Evolutionary conservation across 2,113 vertebrate species (phyloP), one percentile per base, ranked within the genome.

Genomic region (Hystrix cristata): DNA sequence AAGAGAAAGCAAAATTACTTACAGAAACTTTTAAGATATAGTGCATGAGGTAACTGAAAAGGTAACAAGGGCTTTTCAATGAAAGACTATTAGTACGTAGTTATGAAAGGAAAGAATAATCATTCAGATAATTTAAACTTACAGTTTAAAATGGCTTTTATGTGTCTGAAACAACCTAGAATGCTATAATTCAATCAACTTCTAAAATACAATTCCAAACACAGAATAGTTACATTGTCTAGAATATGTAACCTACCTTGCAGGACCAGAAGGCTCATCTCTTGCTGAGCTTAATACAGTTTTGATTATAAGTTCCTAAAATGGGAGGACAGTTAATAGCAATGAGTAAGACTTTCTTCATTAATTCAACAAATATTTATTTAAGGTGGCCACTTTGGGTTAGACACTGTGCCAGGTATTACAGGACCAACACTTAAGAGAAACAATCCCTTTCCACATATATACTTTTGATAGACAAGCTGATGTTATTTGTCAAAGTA

Each of bases 201-300:
- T 96, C 46, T 46, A 91, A 87, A 97, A 31, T 83, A 95, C 95
- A 67, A 3, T 71, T 79, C 3, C 23, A 86, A 92, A 80, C 48
- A 90, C 6, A 69, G 76, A 87, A 83, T 25, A 95, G 67, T 95
- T 97, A 38, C 59, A 84, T 84, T 76, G 3, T 87, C 38, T 93
- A 96, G 90, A 89, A 67, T 31, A 55, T 82, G 59, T 76, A 93
- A 97, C 98, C 14, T 99, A 99, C 99, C 99, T 98, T 89, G 99
- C 99, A 97, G 99, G 99, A 96, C 99, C 99, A 87, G 99, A 99
- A 7, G 99, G 99, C 53, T 99, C 99, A 69, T 99, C 99, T 98
- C 98, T 99, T 96, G 99, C 99, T 15, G 99, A 99, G 80, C 98
- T 99, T 98, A 99, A 98, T 90, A 99, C 99, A 90, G 99, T 99